Conservation (phyloP, 2,888 invertebrate species). For the Gymnoscelis rufifasciata region DNA sequence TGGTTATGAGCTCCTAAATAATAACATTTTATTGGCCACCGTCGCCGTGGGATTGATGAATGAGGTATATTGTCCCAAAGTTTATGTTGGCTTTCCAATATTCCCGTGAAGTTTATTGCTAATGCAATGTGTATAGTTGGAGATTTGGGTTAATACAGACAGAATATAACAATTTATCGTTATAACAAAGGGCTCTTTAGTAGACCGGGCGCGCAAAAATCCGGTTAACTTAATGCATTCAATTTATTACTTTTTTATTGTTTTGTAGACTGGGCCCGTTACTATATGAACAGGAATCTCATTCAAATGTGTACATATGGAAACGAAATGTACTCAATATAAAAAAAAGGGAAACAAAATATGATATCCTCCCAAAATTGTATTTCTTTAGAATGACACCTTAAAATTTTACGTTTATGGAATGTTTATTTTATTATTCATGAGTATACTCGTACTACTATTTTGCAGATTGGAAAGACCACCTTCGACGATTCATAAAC, state of each 20-base stretch:
- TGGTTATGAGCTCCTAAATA: constrained; percentile 74
- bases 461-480: constrained; percentile 29
- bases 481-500: constrained; percentile 33
- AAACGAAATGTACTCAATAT: no score
- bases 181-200: no score
- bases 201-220: neutral
- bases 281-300: no score
- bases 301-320: no score
- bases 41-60: constrained; percentile 62
- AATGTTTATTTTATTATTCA: constrained; percentile 1
- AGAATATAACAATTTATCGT: no score
- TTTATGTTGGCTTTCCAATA: constrained; percentile 49
- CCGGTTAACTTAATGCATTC: no score
- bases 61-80: constrained; percentile 57
- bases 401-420: constrained; percentile 10
- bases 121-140: constrained; percentile 46
- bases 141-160: constrained; percentile 26
- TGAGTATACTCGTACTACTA: constrained; percentile 9
- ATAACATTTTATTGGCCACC: constrained; percentile 70
- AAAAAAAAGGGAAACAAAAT: no score
- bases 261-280: no score
- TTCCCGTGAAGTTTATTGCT: constrained; percentile 62
- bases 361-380: no score
- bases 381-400: no score
- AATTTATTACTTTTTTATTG: no score